Evolutionary conservation across 1,140 invertebrate species (phyloP), one percentile per base, ranked within the genome.

Genomic region (Octopus bimaculoides): DNA sequence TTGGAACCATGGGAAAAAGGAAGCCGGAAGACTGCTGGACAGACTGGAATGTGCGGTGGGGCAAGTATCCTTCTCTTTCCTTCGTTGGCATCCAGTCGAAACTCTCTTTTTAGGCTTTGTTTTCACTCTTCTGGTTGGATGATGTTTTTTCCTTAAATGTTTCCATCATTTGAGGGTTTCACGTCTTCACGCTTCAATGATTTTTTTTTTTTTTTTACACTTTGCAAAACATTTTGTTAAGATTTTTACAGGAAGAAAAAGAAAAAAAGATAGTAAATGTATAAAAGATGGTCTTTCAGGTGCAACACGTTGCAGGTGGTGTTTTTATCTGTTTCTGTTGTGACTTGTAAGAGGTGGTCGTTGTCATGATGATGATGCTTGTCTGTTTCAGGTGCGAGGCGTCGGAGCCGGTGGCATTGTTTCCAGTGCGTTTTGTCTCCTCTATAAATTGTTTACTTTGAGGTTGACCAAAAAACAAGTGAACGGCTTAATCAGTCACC

Each of bases 1-100:
- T 92, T 99, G 86, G 98, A 99, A 91, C 98, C 98, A 8, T 99
- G 98, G 98, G 98, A 99, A 91, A 96, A 98, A 83, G 98, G 98
- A 66, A 99, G 97, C 87, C 92, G 98, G 69, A 97, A 98, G 91
- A 98, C 97, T 54, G 91, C 91, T 69, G 93, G 93, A 41, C 92
- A 93, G 84, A 99, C 97, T 81, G 98, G 98, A 87, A 99, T 99
- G 98, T 99, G 98, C 94, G 98, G 98, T 89, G 97, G 97, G 91
- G 98, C 97, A 93, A 94, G 90, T 90, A 75, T 52, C 1, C 20
- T 74, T n/a, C n/a, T 74, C 20, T 74, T 75, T n/a, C 17, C 41
- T 75, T 52, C 3, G 26, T 41, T 41, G 1, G 26, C 26, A 41
- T 41, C 26, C 26, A 41, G 1, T 41, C 26, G 26, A 41, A 41